phyloP scores from a whole-genome alignment of 2,888 invertebrate species.

The Tinea pellionella region DNA sequence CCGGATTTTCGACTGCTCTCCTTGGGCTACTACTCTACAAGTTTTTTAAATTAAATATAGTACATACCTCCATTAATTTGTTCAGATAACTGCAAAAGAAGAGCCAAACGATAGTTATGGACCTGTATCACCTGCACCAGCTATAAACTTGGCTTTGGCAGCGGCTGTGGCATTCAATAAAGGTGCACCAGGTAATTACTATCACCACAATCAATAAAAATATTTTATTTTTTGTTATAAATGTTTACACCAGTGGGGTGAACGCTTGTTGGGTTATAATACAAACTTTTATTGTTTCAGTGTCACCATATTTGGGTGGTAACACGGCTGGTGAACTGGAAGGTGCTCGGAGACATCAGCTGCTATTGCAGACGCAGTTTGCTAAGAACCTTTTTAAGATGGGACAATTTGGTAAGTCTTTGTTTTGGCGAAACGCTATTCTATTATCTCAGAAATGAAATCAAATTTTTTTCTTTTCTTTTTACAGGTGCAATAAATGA shows the following conservation, averaged over 20 bases:
- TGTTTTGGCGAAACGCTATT: too few relatives aligned
- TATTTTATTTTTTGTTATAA: too few relatives aligned
- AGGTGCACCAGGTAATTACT: conserved; percentile 38
- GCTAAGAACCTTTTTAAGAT: conserved; percentile 64
- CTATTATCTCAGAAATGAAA: too few relatives aligned
- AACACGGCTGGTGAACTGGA: conserved; percentile 43
- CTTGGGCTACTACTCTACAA: too few relatives aligned
- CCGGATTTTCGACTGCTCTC: too few relatives aligned
- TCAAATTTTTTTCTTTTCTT: too few relatives aligned
- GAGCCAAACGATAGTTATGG: conserved; percentile 50
- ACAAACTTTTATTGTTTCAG: too few relatives aligned
- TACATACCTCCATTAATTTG: too few relatives aligned
- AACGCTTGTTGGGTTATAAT: too few relatives aligned
- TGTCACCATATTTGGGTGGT: conserved; percentile 42
- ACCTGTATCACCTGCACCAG: conserved; percentile 50
- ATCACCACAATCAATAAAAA: too few relatives aligned
- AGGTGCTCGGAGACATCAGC: conserved; percentile 53
- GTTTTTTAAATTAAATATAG: too few relatives aligned
- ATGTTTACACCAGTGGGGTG: too few relatives aligned
- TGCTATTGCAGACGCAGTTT: conserved; percentile 57
- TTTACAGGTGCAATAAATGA: conserved; percentile 55
- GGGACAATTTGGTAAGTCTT: conserved; percentile 56
- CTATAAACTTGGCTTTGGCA: conserved; percentile 56
- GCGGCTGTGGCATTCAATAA: conserved; percentile 63
- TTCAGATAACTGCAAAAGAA: conserved; percentile 51